phyloP scores from a whole-genome alignment of 2,113 vertebrate genomes.

The Callospermophilus lateralis region DNA sequence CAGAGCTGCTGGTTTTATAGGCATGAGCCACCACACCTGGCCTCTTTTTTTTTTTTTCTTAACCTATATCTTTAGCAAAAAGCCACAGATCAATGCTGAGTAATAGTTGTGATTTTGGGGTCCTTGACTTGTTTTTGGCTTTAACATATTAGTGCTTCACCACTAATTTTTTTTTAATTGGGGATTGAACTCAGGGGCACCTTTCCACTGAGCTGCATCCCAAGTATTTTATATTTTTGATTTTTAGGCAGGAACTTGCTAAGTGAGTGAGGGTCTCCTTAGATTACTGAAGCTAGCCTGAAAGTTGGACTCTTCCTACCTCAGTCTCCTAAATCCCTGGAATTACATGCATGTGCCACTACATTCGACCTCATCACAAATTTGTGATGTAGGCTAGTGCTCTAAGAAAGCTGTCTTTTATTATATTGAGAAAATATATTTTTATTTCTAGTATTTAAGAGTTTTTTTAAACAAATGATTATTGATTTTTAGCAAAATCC shows the following conservation, averaged over 20 bases:
- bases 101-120: not conserved
- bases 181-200: no score
- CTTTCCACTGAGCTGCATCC: no score
- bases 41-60: not conserved
- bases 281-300: no score
- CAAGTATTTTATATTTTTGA: no score
- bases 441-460: not conserved
- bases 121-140: not conserved
- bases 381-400: not conserved
- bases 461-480: not conserved
- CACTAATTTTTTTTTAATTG: not conserved
- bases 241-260: no score
- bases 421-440: not conserved
- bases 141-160: not conserved
- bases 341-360: no score
- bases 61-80: constrained; percentile 35
- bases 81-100: not conserved
- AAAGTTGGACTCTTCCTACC: no score
- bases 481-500: constrained; percentile 42
- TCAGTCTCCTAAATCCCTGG: no score
- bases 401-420: not conserved
- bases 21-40: no score
- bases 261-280: no score
- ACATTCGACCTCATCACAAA: not conserved
- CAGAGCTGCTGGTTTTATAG: no score